Base-by-base conservation (phyloP, 2,888 invertebrate species). In the Acanthococcus lagerstroemiae region DNA sequence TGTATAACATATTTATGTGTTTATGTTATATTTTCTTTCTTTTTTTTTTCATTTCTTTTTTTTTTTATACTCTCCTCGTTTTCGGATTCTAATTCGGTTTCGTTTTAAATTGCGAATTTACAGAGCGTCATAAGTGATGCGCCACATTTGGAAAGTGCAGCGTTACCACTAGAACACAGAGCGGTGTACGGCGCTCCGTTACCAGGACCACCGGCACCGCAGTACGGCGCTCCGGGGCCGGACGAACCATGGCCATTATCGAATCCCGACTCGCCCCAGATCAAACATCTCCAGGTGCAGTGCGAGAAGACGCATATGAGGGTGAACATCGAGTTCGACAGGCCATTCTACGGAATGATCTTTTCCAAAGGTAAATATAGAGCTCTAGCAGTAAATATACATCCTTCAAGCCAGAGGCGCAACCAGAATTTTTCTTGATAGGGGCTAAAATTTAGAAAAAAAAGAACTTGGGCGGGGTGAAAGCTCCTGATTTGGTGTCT, bases 221-320 rank as follows among this genome's bases (percentile, higher is more conserved):
- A 54, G n/a, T 68, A 65, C 17, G 88, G 85, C 73, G 88, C 65
- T 84, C 87, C 27, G 6, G 70, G 70, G 78, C 83, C 46, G 78
- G 81, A 66, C 67, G 92, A 92, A 74, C 86, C 89, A 67, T 94
- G 93, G 94, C 93, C 92, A 0, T 78, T 91, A 71, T 86, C 89
- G 52, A 84, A 88, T 55, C 87, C 91, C 21, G 93, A 94, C 75
- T 91, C 91, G 78, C 93, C 93, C 0, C 90, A 92, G 78, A 93
- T 94, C 73, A 93, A 93, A 78, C 90, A 91, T 74, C 79, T 92
- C 69, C 91, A 93, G 80, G 94, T 94, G 71, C 93, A 94, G 76
- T 94, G 94, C 78, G 94, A 94, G 78, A 94, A 94, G 77, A 92
- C 93, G 55, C 90, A 92, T 76, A 94, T 94, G 93, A 82, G 93